Conservation (phyloP, 2,888 invertebrate genomes). For the Nymphalis urticae region DNA sequence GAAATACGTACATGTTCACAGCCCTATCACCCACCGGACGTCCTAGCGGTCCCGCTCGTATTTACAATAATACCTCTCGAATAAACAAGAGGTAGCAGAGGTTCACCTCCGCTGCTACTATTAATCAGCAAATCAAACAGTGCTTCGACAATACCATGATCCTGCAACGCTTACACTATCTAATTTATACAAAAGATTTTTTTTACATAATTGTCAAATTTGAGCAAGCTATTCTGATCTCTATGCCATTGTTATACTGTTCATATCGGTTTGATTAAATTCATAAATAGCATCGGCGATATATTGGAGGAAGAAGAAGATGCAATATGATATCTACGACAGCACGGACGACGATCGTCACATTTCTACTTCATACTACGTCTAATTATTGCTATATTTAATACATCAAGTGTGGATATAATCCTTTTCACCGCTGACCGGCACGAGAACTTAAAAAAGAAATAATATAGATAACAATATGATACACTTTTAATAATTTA, state of each 20-base stretch:
- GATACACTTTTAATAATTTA: constrained; percentile 11
- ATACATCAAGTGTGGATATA: neutral
- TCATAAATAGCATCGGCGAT: neutral
- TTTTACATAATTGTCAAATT: constrained; percentile 19
- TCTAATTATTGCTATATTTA: constrained; percentile 12
- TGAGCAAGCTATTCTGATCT: constrained; percentile 18
- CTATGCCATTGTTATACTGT: neutral
- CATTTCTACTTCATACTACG: neutral
- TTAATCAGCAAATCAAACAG: neutral
- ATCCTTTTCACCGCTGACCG: neutral
- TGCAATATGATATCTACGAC: neutral
- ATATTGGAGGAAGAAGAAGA: neutral
- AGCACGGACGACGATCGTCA: neutral
- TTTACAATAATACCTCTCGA: constrained; percentile 12
- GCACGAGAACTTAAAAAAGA: constrained; percentile 1
- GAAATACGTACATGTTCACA: constrained; percentile 69
- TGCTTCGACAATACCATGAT: constrained; percentile 22
- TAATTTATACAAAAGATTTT: constrained; percentile 37
- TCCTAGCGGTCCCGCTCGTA: constrained; percentile 34
- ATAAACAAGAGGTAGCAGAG: neutral
- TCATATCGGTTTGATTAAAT: constrained; percentile 1
- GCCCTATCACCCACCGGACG: constrained; percentile 60
- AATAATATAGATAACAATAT: constrained; percentile 8
- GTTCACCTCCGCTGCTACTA: too few species aligned
- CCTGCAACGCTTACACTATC: constrained; percentile 43